phyloP scores from a whole-genome alignment of 2,113 vertebrate genomes.

The Paradisaea rubra region DNA sequence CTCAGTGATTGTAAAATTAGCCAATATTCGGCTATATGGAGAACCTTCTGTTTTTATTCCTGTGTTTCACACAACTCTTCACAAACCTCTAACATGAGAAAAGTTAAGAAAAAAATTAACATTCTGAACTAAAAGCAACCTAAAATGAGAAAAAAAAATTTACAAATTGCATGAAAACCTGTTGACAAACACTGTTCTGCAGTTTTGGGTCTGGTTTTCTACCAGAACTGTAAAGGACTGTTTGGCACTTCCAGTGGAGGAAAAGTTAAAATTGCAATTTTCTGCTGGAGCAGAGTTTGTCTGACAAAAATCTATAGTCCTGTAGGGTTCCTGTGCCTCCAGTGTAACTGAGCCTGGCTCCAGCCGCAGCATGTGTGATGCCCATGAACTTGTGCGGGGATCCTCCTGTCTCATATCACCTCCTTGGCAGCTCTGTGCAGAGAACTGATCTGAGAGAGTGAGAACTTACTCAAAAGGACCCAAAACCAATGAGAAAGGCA shows the following conservation, averaged over 20 bases:
- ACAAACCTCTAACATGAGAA: neutral
- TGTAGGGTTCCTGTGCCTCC: neutral
- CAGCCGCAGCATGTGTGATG: neutral
- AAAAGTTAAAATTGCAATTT: neutral
- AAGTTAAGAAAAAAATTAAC: neutral
- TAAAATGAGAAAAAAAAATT: neutral
- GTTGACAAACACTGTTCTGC: neutral
- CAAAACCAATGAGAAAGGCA: neutral
- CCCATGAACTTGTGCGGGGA: neutral
- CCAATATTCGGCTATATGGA: neutral
- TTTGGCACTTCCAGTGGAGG: neutral
- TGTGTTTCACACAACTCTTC: neutral
- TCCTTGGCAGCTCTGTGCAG: neutral
- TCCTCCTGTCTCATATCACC: neutral
- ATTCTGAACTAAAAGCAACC: neutral
- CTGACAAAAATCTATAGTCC: neutral
- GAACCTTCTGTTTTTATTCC: neutral
- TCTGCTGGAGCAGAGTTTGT: neutral
- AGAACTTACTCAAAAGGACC: neutral
- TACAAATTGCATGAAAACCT: neutral
- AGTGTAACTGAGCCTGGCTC: neutral
- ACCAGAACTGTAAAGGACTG: neutral
- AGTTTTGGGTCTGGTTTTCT: neutral
- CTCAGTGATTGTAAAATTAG: neutral
- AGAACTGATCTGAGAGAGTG: neutral